phyloP scores from a whole-genome alignment of 2,888 invertebrate species.

The Archips xylosteana region DNA sequence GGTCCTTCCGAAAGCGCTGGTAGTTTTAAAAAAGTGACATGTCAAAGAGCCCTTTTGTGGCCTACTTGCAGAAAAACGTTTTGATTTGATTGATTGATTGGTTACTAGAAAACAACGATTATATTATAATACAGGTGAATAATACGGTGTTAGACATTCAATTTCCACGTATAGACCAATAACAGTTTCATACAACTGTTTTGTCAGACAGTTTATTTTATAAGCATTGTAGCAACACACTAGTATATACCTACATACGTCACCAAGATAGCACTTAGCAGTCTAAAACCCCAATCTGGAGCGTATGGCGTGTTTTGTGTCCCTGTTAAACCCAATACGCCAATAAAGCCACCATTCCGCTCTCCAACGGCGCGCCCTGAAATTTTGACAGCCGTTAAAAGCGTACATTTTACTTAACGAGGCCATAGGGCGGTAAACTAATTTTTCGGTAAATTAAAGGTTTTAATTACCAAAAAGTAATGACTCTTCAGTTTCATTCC shows the following conservation, averaged over 20 bases:
- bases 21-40: too few species aligned
- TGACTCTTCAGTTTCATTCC: slow-evolving; percentile 28
- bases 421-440: slow-evolving; percentile 47
- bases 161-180: neutral
- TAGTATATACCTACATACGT: neutral
- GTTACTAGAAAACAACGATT: too few species aligned
- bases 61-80: too few species aligned
- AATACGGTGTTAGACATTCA: too few species aligned
- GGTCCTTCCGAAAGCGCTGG: too few species aligned
- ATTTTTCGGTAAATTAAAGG: slow-evolving; percentile 43
- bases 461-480: slow-evolving; percentile 41
- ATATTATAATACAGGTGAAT: too few species aligned
- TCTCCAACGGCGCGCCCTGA: slow-evolving; percentile 50
- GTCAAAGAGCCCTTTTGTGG: too few species aligned
- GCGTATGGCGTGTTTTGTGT: slow-evolving; percentile 17
- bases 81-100: too few species aligned
- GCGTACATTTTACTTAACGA: slow-evolving; percentile 51
- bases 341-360: slow-evolving; percentile 33
- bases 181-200: neutral
- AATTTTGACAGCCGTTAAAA: slow-evolving; percentile 49
- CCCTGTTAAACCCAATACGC: slow-evolving; percentile 37
- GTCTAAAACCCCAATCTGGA: slow-evolving; percentile 5
- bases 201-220: neutral
- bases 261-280: neutral
- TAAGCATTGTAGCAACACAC: neutral